Evolutionary conservation across 1,140 invertebrate genomes (phyloP).

Genomic region (Musca vetustissima): DNA sequence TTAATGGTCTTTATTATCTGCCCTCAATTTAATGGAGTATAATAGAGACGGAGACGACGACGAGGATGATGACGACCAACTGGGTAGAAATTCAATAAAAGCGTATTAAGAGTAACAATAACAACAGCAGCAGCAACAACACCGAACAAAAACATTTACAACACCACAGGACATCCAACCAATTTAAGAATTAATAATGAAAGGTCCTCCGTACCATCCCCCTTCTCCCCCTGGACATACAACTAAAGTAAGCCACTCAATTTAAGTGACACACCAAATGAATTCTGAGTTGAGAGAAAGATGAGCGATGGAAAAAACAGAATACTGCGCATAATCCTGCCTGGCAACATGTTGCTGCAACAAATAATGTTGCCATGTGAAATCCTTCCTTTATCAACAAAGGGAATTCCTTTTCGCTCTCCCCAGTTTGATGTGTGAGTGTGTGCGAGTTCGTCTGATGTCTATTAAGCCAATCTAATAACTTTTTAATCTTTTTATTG

Average conservation of each 20-base stretch:
- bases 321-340: slow-evolving; percentile 9
- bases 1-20: slow-evolving; percentile 20
- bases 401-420: too few relatives aligned
- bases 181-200: slow-evolving; percentile 8
- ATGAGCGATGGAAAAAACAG: too few relatives aligned
- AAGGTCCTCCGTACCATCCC: too few relatives aligned
- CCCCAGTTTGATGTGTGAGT: too few relatives aligned
- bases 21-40: too few relatives aligned
- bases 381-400: too few relatives aligned
- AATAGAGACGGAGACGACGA: too few relatives aligned
- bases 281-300: too few relatives aligned
- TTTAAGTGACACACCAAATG: background rate
- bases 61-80: too few relatives aligned
- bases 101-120: background rate
- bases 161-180: background rate
- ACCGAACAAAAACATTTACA: background rate
- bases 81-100: too few relatives aligned
- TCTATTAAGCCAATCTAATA: slow-evolving; percentile 3
- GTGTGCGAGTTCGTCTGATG: too few relatives aligned
- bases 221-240: too few relatives aligned
- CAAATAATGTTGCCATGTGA: slow-evolving; percentile 8
- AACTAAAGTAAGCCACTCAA: background rate
- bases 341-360: slow-evolving; percentile 11
- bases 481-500: slow-evolving; percentile 13
- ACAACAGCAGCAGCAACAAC: background rate